phyloP scores from a whole-genome alignment of 1,140 invertebrate species.

The Hesperophylax magnus region DNA sequence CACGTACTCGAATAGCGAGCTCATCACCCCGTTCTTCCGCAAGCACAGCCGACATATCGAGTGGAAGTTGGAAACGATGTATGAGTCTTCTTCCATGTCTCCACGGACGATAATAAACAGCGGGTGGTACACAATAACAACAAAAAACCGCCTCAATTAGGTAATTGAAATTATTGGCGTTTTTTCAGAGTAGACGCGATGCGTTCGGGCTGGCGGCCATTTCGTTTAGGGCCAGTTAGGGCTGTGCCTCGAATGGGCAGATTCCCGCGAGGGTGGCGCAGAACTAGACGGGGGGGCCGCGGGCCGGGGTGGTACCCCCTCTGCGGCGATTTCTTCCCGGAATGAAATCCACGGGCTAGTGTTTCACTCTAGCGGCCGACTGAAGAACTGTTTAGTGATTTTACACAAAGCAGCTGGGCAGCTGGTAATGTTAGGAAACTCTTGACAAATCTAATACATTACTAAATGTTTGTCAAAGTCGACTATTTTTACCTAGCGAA shows the following conservation, averaged over 20 bases:
- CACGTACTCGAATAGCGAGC: conserved; percentile 71
- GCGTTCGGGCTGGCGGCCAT: conserved; percentile 46
- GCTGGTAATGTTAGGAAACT: too few species aligned
- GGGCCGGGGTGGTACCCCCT: conserved; percentile 27
- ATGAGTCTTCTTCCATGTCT: conserved; percentile 70
- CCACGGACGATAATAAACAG: background rate
- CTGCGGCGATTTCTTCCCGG: conserved; percentile 39
- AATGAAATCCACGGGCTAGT: background rate
- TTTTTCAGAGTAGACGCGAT: conserved; percentile 16
- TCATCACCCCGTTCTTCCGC: conserved; percentile 70
- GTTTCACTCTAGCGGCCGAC: background rate
- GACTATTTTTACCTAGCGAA: too few species aligned
- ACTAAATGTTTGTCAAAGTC: too few species aligned
- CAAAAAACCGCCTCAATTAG: background rate
- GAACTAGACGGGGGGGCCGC: background rate
- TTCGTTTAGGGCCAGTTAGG: conserved; percentile 40
- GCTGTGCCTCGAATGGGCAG: conserved; percentile 49
- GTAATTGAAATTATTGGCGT: background rate
- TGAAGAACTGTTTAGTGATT: background rate
- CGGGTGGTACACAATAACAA: background rate
- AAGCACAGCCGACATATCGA: conserved; percentile 73
- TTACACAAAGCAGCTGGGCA: too few species aligned
- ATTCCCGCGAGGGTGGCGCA: conserved; percentile 48
- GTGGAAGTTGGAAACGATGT: conserved; percentile 69
- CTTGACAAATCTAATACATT: too few species aligned